A percentile compares a stretch with the other conserved stretches of the same genome.
Evolutionary conservation across 2,113 vertebrate genomes (phyloP).

Genomic region (Zapornia atra): DNA sequence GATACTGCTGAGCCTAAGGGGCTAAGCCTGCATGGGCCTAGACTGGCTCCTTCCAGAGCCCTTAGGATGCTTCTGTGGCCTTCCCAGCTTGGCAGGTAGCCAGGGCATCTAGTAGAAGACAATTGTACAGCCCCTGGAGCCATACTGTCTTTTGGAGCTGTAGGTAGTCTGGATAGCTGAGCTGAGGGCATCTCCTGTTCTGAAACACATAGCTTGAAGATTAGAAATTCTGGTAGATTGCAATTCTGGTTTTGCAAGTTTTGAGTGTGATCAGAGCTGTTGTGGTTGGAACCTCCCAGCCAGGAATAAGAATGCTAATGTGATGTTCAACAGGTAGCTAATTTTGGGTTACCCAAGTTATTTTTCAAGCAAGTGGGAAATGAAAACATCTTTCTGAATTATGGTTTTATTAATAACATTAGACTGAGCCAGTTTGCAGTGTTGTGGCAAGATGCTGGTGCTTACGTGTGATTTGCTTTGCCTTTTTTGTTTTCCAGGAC

Average conservation of each 20-base stretch:
- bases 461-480: not conserved
- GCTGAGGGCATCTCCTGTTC: not conserved
- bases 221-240: not conserved
- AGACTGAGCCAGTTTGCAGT: not conserved
- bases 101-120: not conserved
- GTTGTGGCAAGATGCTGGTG: not conserved
- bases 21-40: not conserved
- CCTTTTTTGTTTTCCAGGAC: constrained; percentile 77
- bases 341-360: not conserved
- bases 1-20: not conserved
- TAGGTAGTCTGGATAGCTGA: not conserved
- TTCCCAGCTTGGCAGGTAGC: not conserved
- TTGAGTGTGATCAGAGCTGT: not conserved
- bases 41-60: not conserved
- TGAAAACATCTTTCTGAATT: not conserved
- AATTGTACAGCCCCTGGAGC: not conserved
- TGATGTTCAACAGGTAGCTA: not conserved
- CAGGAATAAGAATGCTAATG: not conserved
- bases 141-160: not conserved
- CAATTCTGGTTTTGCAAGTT: not conserved
- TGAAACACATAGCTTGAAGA: not conserved
- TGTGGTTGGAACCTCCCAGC: not conserved
- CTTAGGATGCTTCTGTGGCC: not conserved
- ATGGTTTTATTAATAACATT: not conserved
- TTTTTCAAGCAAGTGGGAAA: constrained; percentile 13